These are phyloP conservation scores for Frankliniella intonsa DNA, from an alignment of 2,888 invertebrate species.

Conservation along the genomic window DNA sequence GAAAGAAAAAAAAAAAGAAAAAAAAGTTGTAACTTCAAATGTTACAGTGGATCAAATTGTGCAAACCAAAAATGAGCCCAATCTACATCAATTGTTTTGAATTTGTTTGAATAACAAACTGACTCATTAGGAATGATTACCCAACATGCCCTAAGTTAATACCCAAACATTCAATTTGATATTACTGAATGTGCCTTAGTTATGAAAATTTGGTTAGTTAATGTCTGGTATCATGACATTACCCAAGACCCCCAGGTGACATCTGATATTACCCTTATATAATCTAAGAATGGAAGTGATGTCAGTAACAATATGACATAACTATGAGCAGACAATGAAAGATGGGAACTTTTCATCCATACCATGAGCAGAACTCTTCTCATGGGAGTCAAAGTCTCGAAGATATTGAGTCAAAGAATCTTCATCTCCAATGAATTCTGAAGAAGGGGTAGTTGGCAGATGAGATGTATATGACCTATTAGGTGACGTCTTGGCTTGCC, in stretches of 20 bases:
- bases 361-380: slow-evolving; percentile 37
- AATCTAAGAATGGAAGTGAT: too few species aligned
- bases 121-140: too few species aligned
- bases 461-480: slow-evolving; percentile 27
- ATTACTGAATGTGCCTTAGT: too few species aligned
- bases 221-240: too few species aligned
- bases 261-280: too few species aligned
- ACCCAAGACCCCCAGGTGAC: too few species aligned
- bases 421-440: slow-evolving; percentile 52
- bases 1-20: neutral
- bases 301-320: too few species aligned
- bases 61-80: neutral
- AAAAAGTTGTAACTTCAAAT: neutral
- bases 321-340: neutral
- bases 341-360: slow-evolving; percentile 10
- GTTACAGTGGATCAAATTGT: neutral
- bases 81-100: neutral
- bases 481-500: neutral
- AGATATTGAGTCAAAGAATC: slow-evolving; percentile 50
- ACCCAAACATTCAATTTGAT: too few species aligned
- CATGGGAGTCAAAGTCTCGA: slow-evolving; percentile 42
- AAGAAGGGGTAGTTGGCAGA: slow-evolving; percentile 37
- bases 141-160: too few species aligned
- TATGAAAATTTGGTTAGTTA: too few species aligned
- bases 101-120: too few species aligned